Evolutionary conservation across 64 coral and sea anemone genomes (phyloP).

Genomic region (Montipora cactus): DNA sequence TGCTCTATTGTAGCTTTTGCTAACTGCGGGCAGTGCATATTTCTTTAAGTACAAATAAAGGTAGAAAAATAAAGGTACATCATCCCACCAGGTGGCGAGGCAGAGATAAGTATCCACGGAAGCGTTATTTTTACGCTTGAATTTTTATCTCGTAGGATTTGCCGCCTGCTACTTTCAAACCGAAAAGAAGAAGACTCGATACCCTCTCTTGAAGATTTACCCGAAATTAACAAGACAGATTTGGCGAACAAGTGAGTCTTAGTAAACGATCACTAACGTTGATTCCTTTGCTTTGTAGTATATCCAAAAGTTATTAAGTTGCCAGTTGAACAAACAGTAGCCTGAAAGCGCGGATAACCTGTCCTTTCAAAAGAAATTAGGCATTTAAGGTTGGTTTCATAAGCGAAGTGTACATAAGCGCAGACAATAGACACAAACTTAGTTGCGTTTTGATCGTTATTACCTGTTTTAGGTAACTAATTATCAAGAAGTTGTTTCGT

Average conservation of each 20-base stretch:
- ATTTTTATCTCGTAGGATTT: constrained; percentile 60
- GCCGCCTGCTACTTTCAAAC: constrained; percentile 68
- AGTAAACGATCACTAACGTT: not conserved
- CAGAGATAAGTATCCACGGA: not conserved
- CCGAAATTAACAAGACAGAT: constrained; percentile 86
- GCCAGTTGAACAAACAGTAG: no score
- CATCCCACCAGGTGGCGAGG: no score
- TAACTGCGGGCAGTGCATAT: no score
- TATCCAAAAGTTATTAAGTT: no score
- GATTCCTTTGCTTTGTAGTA: not conserved
- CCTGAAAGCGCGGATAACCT: no score
- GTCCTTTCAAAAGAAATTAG: not conserved
- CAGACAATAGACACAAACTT: no score
- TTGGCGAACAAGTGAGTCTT: constrained; percentile 89
- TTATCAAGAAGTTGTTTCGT: not conserved
- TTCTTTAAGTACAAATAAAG: no score
- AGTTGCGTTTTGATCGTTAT: not conserved
- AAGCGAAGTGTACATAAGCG: no score
- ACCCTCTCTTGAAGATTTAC: constrained; percentile 72
- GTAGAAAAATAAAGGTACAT: no score
- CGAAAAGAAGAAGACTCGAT: constrained; percentile 77
- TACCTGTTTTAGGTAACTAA: not conserved
- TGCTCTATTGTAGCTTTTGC: no score
- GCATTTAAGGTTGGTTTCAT: not conserved
- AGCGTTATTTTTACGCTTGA: not conserved